Conservation (phyloP, 2,888 invertebrate species). For the Onthophagus sagittarius region DNA sequence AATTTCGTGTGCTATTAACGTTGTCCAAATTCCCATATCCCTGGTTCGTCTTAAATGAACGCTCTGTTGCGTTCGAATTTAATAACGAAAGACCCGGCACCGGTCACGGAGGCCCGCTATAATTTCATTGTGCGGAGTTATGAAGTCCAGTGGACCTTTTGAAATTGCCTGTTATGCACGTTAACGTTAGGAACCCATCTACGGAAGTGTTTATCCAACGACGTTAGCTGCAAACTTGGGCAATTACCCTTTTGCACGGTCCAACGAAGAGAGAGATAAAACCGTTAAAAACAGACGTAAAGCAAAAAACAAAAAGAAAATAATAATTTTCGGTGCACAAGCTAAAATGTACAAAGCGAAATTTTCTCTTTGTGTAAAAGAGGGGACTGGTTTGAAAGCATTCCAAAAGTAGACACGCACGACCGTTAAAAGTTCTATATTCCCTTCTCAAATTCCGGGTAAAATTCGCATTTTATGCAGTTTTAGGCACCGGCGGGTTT, state of each 20-base stretch:
- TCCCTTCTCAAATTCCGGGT: not conserved
- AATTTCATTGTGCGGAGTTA: not conserved
- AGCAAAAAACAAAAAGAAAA: not conserved
- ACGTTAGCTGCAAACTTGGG: not conserved
- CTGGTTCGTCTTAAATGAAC: not conserved
- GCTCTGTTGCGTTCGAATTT: not conserved
- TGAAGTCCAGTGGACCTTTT: not conserved
- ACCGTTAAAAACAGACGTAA: not conserved
- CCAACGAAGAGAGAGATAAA: too few relatives aligned
- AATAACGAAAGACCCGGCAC: not conserved
- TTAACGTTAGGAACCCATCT: not conserved
- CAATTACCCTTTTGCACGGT: not conserved
- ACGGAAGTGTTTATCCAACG: not conserved
- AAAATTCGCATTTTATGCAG: not conserved
- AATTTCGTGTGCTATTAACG: not conserved
- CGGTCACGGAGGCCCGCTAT: not conserved
- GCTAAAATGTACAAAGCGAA: not conserved
- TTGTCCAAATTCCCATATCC: not conserved
- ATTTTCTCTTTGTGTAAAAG: not conserved
- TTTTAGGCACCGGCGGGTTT: not conserved
- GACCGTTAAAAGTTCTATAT: not conserved
- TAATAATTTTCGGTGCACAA: not conserved
- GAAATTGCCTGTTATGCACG: not conserved
- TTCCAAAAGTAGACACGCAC: not conserved
- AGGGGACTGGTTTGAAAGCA: not conserved